Percentiles rank a stretch among this genome's conserved stretches.
Evolutionary conservation across 2,888 invertebrate genomes (phyloP).

Genomic region (Plemyria rubiginata): DNA sequence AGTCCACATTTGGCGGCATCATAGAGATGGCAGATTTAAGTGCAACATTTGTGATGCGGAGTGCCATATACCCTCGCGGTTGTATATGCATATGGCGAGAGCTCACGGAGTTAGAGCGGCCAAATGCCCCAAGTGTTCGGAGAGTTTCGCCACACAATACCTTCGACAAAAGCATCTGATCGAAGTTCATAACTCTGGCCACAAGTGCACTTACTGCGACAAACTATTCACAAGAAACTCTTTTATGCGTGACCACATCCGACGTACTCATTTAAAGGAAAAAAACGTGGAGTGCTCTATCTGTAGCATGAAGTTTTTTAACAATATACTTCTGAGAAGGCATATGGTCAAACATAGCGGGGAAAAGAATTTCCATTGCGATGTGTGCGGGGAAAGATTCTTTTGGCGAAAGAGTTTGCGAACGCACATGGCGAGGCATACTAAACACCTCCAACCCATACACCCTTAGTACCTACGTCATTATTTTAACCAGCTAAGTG

Average conservation of each 20-base stretch:
- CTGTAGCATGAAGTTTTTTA: conserved; percentile 77
- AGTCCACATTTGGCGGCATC: conserved; percentile 77
- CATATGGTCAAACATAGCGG: conserved; percentile 81
- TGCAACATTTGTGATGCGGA: conserved; percentile 72
- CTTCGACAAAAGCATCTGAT: conserved; percentile 82
- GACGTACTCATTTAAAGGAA: conserved; percentile 75
- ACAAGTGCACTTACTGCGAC: conserved; percentile 74
- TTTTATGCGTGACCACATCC: conserved; percentile 73
- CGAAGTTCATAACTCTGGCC: conserved; percentile 77
- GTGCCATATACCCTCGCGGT: conserved; percentile 75
- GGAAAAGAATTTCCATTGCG: conserved; percentile 85
- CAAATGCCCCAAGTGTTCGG: conserved; percentile 74
- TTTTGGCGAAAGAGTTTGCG: conserved; percentile 86
- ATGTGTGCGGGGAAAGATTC: conserved; percentile 85
- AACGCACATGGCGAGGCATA: conserved; percentile 81
- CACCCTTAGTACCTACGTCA: conserved; percentile 41
- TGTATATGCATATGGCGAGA: conserved; percentile 79
- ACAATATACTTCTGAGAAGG: conserved; percentile 69
- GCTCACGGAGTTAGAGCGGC: conserved; percentile 75
- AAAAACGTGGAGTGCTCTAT: conserved; percentile 76
- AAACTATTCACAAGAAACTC: conserved; percentile 74
- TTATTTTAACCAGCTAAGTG: too few species aligned
- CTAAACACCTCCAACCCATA: conserved; percentile 54
- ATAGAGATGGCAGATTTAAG: conserved; percentile 73
- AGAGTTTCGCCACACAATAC: conserved; percentile 80